phyloP scores from a whole-genome alignment of 2,888 invertebrate genomes.

The Flabesymbios commensalis region DNA sequence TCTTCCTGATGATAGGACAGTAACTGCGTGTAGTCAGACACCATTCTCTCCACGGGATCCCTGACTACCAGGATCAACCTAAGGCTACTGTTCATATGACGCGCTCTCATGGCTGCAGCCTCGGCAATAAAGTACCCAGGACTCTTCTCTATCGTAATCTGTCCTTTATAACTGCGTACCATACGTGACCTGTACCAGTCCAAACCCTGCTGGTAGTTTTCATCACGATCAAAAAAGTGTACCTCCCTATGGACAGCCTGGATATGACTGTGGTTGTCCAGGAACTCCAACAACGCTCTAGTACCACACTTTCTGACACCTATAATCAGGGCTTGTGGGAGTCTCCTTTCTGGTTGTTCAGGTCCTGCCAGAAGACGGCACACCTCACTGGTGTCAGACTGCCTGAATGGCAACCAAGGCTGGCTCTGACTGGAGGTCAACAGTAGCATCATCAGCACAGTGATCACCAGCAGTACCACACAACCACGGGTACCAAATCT shows the following conservation, averaged over 20 bases:
- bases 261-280: conserved; percentile 5
- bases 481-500: too few relatives aligned
- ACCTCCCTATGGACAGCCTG: conserved; percentile 3
- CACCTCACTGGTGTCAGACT: too few relatives aligned
- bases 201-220: conserved; percentile 81
- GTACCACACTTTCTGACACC: conserved; percentile 19
- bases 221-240: conserved; percentile 68
- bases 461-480: too few relatives aligned
- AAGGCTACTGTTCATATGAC: conserved; percentile 90
- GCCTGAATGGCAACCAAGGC: too few relatives aligned
- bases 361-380: too few relatives aligned
- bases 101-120: conserved; percentile 92
- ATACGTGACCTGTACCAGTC: conserved; percentile 81
- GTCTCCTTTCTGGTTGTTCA: background rate
- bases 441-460: too few relatives aligned
- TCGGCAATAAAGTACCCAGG: conserved; percentile 97
- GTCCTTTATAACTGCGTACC: conserved; percentile 89
- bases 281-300: conserved; percentile 14
- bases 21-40: conserved; percentile 97
- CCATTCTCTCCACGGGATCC: conserved; percentile 92
- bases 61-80: conserved; percentile 88
- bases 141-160: conserved; percentile 95
- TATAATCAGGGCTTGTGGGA: conserved; percentile 9
- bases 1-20: conserved; percentile 65
- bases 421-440: too few relatives aligned